Percentiles rank a stretch among this genome's conserved stretches.
Conservation (phyloP, 2,888 invertebrate genomes). For the Gryllus longicercus region DNA sequence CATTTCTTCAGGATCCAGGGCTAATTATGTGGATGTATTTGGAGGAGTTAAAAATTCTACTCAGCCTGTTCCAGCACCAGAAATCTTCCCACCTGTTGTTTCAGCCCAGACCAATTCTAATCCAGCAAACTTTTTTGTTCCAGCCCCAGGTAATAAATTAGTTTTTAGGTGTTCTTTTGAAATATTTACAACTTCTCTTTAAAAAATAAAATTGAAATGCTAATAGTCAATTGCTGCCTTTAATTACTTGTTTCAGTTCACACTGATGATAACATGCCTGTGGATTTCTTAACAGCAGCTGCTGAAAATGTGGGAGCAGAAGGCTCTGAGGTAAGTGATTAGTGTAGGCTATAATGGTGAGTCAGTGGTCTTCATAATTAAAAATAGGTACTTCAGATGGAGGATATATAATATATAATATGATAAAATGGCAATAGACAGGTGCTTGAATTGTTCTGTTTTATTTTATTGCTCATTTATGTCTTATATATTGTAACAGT, state of each 20-base stretch:
- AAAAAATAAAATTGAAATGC: no score
- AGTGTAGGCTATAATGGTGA: no score
- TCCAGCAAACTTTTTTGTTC: slow-evolving; percentile 55
- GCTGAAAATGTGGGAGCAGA: not conserved
- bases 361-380: no score
- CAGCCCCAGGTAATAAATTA: slow-evolving; percentile 50
- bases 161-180: not conserved
- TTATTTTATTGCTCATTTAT: no score
- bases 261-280: not conserved
- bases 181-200: not conserved
- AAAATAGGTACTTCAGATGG: no score
- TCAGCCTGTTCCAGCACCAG: slow-evolving; percentile 45
- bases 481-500: no score
- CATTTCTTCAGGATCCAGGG: slow-evolving; percentile 64
- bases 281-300: not conserved
- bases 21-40: slow-evolving; percentile 87
- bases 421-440: no score
- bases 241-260: not conserved
- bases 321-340: not conserved
- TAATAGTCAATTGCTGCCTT: not conserved
- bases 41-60: slow-evolving; percentile 52
- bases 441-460: no score
- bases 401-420: no score
- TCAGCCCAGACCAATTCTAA: slow-evolving; percentile 43
- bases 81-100: slow-evolving; percentile 46